Conservation (phyloP, 2,888 invertebrate species). For the Smittia aterrima region DNA sequence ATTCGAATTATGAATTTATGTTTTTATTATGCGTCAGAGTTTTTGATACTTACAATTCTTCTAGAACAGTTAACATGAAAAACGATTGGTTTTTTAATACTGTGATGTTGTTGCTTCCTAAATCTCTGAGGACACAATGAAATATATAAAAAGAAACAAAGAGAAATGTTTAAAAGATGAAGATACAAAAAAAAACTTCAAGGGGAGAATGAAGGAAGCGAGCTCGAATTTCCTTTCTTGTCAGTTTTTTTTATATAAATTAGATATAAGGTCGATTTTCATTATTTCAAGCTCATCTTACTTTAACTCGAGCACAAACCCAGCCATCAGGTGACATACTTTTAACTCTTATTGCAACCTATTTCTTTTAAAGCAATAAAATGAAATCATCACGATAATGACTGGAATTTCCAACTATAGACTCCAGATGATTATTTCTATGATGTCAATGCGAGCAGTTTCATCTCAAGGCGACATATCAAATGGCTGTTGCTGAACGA, state of each 20-base stretch:
- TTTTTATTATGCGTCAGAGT: neutral
- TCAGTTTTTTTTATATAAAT: too few relatives aligned
- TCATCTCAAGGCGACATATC: neutral
- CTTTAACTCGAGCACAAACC: too few relatives aligned
- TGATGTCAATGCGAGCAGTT: neutral
- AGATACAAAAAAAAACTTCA: neutral
- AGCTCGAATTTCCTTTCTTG: too few relatives aligned
- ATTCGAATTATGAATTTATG: constrained; percentile 6
- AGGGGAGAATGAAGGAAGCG: neutral
- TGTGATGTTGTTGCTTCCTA: constrained; percentile 78
- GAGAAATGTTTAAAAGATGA: neutral
- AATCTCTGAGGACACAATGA: constrained; percentile 60
- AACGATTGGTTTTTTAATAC: constrained; percentile 69
- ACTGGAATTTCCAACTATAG: neutral
- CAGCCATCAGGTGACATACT: neutral
- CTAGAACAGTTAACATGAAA: constrained; percentile 64
- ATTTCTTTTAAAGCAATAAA: neutral
- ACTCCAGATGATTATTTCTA: neutral
- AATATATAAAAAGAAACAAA: neutral
- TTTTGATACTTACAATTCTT: constrained; percentile 67
- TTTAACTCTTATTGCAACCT: neutral
- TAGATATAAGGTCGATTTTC: too few relatives aligned
- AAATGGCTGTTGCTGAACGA: too few relatives aligned
- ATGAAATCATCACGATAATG: neutral
- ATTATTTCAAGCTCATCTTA: too few relatives aligned